These are phyloP conservation scores for Hipposideros armiger DNA, from an alignment of 2,113 vertebrate species.

Conservation along the genomic window DNA sequence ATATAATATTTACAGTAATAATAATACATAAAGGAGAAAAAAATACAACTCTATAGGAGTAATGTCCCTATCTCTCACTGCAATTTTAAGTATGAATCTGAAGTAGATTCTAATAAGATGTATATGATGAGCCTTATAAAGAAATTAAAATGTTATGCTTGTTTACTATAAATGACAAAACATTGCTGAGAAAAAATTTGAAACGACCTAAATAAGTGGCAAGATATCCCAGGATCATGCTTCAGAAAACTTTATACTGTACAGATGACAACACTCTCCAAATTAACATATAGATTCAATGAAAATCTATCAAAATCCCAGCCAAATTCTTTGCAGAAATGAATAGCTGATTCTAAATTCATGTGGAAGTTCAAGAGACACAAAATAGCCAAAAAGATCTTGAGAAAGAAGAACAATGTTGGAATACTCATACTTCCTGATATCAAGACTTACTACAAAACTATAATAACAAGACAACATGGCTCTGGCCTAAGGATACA, in stretches of 20 bases:
- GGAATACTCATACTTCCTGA: not conserved
- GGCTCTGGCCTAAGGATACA: not conserved
- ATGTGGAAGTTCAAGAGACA: not conserved
- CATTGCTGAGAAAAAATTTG: not conserved
- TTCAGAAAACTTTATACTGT: not conserved
- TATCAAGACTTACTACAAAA: not conserved
- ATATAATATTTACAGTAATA: not conserved
- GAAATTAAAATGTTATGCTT: not conserved
- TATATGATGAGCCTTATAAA: not conserved
- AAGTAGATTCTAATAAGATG: not conserved
- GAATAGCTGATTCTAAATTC: not conserved
- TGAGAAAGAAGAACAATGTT: not conserved
- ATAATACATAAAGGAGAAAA: not conserved
- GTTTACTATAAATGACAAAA: not conserved
- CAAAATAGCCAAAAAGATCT: not conserved
- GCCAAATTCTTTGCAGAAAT: not conserved
- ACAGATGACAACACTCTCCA: not conserved
- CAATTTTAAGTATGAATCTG: not conserved
- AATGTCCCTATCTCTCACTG: not conserved
- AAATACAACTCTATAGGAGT: not conserved
- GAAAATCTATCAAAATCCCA: not conserved
- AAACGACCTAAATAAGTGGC: not conserved
- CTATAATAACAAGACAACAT: not conserved
- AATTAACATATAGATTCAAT: not conserved
- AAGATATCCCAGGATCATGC: not conserved